phyloP scores from a whole-genome alignment of 2,113 vertebrate genomes.

The Microtus pennsylvanicus region DNA sequence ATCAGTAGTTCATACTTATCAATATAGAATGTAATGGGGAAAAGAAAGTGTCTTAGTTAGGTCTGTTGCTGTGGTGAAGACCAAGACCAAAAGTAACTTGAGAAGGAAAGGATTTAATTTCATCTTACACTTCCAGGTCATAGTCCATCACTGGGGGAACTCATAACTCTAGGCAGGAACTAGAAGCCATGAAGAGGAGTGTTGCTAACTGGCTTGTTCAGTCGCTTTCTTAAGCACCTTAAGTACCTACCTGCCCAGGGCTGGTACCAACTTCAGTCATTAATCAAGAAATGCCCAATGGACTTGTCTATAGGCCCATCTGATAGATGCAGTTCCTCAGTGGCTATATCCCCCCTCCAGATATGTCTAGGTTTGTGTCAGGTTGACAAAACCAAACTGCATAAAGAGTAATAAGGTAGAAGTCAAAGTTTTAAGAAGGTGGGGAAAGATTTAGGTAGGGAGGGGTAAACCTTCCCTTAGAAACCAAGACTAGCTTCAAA shows the following conservation, averaged over 20 bases:
- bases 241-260: not conserved
- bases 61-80: not conserved
- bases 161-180: not conserved
- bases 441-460: not conserved
- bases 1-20: not conserved
- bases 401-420: too few species aligned
- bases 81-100: not conserved
- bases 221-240: not conserved
- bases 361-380: not conserved
- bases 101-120: not conserved
- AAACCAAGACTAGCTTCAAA: not conserved
- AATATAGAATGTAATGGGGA: not conserved
- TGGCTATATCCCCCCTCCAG: not conserved
- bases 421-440: slow-evolving; percentile 28
- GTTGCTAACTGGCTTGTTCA: not conserved
- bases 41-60: not conserved
- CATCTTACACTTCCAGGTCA: not conserved
- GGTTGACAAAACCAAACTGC: too few species aligned
- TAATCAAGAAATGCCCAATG: not conserved
- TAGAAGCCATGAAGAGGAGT: not conserved
- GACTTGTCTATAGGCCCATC: not conserved
- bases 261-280: not conserved
- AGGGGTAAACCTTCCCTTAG: not conserved
- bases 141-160: not conserved
- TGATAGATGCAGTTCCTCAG: not conserved